Evolutionary conservation across 2,888 invertebrate genomes (phyloP).

Genomic region (Brachyptera risi): DNA sequence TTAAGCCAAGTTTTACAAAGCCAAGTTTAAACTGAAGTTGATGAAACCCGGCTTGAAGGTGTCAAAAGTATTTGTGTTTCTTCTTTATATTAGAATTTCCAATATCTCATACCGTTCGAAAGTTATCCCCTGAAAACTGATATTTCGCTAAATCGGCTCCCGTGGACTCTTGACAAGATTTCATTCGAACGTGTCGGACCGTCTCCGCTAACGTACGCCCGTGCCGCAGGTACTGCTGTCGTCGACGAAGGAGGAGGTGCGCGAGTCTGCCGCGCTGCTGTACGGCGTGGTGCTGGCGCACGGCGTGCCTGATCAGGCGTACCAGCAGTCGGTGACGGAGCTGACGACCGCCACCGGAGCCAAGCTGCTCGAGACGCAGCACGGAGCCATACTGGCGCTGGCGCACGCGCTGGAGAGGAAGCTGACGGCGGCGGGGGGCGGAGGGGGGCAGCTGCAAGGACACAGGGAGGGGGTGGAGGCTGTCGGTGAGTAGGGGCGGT

Average conservation of each 20-base stretch:
- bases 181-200: no score
- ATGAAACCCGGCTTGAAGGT: no score
- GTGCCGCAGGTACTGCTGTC: constrained; percentile 55
- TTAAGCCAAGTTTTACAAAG: no score
- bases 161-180: no score
- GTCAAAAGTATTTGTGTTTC: no score
- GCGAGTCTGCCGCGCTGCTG: constrained; percentile 68
- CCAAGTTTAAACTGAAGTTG: no score
- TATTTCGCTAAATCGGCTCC: no score
- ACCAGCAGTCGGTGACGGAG: constrained; percentile 54
- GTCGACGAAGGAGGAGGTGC: constrained; percentile 70
- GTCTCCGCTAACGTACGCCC: no score
- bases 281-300: constrained; percentile 68
- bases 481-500: constrained; percentile 60
- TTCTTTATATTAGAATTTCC: no score
- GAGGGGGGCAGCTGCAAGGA: constrained; percentile 46
- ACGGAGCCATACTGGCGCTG: constrained; percentile 70
- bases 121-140: no score
- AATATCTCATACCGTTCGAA: no score
- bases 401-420: constrained; percentile 67
- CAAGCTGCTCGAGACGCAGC: constrained; percentile 62
- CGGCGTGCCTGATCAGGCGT: constrained; percentile 49
- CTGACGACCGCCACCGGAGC: constrained; percentile 36
- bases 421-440: constrained; percentile 50
- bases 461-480: constrained; percentile 55